Conservation (phyloP, 2,113 vertebrate species). For the Crypturellus undulatus region DNA sequence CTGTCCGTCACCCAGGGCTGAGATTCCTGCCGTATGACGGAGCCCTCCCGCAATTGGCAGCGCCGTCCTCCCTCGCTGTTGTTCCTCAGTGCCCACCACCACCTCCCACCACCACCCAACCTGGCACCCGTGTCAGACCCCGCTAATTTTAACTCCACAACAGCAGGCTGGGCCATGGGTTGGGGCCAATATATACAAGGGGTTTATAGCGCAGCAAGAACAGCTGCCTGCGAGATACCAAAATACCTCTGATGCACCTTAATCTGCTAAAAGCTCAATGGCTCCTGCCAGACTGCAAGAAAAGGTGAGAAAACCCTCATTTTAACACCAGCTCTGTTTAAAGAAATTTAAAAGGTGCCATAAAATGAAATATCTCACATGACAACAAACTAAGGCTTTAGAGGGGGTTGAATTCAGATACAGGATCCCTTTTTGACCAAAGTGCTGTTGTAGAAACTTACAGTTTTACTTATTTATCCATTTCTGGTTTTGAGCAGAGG, state of each 20-base stretch:
- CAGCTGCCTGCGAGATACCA: not conserved
- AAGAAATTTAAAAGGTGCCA: not conserved
- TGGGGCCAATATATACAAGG: not conserved
- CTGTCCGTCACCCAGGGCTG: conserved; percentile 61
- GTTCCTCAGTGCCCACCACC: not conserved
- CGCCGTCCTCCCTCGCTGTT: not conserved
- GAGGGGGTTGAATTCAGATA: not conserved
- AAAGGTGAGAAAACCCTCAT: not conserved
- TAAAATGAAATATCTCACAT: not conserved
- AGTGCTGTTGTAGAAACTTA: not conserved
- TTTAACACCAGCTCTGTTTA: not conserved
- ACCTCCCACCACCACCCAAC: not conserved
- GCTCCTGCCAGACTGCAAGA: not conserved
- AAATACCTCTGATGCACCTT: not conserved
- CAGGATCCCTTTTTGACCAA: not conserved
- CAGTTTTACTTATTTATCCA: not conserved
- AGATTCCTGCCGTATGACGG: conserved; percentile 61
- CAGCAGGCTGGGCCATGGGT: not conserved
- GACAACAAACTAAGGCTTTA: not conserved
- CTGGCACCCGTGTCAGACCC: not conserved
- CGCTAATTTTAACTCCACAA: not conserved
- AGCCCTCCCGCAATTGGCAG: conserved; percentile 26
- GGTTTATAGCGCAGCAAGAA: not conserved
- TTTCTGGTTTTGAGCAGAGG: not conserved
- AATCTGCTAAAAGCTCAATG: not conserved